Evolutionary conservation across 2,113 vertebrate species (phyloP).

Genomic region (Siphamia tubifer): DNA sequence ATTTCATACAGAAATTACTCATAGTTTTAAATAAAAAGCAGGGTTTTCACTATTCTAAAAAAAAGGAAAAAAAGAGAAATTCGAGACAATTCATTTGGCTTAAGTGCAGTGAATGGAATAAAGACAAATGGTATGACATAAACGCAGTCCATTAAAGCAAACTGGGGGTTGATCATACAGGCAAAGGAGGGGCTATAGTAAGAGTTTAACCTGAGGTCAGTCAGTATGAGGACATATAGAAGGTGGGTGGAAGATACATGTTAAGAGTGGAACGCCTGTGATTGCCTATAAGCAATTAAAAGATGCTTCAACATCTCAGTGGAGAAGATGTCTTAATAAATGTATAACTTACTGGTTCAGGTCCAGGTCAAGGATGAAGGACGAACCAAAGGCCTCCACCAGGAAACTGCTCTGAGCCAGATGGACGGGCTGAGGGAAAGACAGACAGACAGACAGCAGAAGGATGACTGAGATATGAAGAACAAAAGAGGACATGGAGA

Average conservation of each 20-base stretch:
- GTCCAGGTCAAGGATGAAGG: slow-evolving; percentile 90
- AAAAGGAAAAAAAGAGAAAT: too few species aligned
- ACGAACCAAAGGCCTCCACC: slow-evolving; percentile 83
- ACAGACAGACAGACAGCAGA: neutral
- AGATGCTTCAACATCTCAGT: neutral
- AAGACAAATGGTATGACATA: slow-evolving; percentile 1
- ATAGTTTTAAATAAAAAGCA: too few species aligned
- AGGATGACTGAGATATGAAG: neutral
- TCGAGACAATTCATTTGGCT: neutral
- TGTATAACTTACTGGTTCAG: slow-evolving; percentile 90
- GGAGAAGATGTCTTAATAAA: neutral
- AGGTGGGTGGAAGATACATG: neutral
- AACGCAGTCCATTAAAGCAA: neutral
- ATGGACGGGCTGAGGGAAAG: slow-evolving; percentile 82
- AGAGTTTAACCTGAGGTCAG: neutral
- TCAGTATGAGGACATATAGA: neutral
- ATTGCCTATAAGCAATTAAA: neutral
- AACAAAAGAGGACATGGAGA: neutral
- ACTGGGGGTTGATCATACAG: neutral
- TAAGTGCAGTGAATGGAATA: neutral
- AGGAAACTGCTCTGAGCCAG: slow-evolving; percentile 89
- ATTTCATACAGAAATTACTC: neutral
- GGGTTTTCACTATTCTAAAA: too few species aligned
- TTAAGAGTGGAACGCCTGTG: neutral
- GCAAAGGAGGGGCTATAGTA: neutral